Conservation (phyloP, 2,113 vertebrate species). For the Ammodytes dubius region DNA sequence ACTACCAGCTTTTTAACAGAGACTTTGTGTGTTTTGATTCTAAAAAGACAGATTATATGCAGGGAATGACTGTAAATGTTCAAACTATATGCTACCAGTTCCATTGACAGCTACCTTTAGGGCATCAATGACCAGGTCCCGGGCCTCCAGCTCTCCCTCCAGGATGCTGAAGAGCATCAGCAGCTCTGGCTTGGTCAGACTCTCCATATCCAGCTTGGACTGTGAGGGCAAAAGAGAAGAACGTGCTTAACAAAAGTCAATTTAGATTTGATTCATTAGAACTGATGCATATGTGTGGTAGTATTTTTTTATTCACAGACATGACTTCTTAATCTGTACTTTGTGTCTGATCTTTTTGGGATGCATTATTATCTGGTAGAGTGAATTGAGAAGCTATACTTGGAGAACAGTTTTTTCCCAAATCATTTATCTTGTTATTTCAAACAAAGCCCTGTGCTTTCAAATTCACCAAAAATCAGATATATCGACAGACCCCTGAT, state of each 20-base stretch:
- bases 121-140: constrained; percentile 95
- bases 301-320: not conserved
- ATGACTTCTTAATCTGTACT: not conserved
- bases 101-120: constrained; percentile 89
- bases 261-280: not conserved
- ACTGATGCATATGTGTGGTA: not conserved
- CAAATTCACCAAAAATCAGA: constrained; percentile 17
- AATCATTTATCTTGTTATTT: not conserved
- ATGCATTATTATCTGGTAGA: not conserved
- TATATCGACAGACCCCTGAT: constrained; percentile 38
- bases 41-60: not conserved
- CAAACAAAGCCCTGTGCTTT: constrained; percentile 31
- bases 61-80: not conserved
- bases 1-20: not conserved
- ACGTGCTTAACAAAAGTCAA: not conserved
- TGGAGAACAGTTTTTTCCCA: constrained; percentile 1
- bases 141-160: constrained; percentile 96
- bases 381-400: not conserved
- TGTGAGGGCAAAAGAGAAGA: constrained; percentile 71
- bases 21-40: not conserved
- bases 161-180: constrained; percentile 96
- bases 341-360: not conserved
- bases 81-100: constrained; percentile 8
- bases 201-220: constrained; percentile 96
- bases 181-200: constrained; percentile 93